These are phyloP conservation scores for Poeciliopsis prolifica DNA, from an alignment of 2,113 vertebrate genomes.

Conservation along the genomic window DNA sequence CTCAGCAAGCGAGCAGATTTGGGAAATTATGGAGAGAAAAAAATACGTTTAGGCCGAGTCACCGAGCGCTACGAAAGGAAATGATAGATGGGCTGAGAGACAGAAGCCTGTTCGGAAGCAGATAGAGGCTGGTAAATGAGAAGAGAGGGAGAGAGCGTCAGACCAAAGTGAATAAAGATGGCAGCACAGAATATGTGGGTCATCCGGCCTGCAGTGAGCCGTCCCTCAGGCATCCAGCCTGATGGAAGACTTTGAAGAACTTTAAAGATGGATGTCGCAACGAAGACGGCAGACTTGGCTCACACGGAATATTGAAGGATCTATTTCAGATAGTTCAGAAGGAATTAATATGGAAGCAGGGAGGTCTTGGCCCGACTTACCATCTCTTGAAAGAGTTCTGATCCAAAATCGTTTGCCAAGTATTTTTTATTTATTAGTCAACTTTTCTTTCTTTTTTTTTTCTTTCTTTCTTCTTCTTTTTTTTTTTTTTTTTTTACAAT, in stretches of 20 bases:
- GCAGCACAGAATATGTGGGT: constrained; percentile 70
- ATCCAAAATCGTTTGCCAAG: constrained; percentile 40
- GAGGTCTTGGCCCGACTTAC: constrained; percentile 47
- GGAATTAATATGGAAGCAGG: constrained; percentile 58
- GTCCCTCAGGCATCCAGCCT: constrained; percentile 63
- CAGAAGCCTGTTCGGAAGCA: constrained; percentile 55
- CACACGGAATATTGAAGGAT: constrained; percentile 61
- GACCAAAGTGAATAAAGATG: constrained; percentile 74
- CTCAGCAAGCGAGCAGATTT: constrained; percentile 20
- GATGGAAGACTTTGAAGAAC: constrained; percentile 72
- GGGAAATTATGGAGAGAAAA: constrained; percentile 33
- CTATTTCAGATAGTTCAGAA: constrained; percentile 61
- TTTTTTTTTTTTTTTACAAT: neutral
- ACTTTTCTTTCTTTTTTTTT: neutral
- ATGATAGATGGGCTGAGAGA: constrained; percentile 60
- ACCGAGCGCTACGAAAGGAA: constrained; percentile 30
- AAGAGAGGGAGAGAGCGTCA: constrained; percentile 59
- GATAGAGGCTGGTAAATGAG: constrained; percentile 56
- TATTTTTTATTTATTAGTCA: neutral
- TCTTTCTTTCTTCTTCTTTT: too few species aligned
- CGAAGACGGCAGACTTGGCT: constrained; percentile 66
- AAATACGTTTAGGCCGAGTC: constrained; percentile 37
- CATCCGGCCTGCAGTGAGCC: constrained; percentile 64
- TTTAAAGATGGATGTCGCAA: constrained; percentile 77
- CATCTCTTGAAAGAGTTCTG: constrained; percentile 45